Evolutionary conservation across 2,888 invertebrate species (phyloP).

Genomic region (Entomobrya multifasciata): DNA sequence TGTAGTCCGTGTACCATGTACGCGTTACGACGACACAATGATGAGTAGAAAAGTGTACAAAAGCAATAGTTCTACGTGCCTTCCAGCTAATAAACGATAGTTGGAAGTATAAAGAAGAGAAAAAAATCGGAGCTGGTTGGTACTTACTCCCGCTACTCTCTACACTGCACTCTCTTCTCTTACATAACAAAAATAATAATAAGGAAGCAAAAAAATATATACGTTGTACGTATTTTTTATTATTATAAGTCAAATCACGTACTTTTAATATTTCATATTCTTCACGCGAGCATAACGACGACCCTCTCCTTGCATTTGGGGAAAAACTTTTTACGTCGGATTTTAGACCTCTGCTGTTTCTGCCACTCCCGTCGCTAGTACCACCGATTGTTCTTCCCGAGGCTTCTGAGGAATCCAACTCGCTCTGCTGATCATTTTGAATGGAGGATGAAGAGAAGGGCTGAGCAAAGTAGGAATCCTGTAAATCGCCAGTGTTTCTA

Average conservation of each 20-base stretch:
- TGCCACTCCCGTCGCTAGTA: not conserved
- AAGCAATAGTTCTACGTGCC: slow-evolving; percentile 23
- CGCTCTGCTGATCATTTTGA: slow-evolving; percentile 55
- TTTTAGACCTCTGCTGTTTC: slow-evolving; percentile 52
- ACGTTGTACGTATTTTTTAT: slow-evolving; percentile 15
- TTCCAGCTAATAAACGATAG: slow-evolving; percentile 33
- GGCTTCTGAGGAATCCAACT: slow-evolving; percentile 12
- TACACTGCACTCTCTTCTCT: not conserved
- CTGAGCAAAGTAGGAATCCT: slow-evolving; percentile 21
- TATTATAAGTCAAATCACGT: slow-evolving; percentile 76
- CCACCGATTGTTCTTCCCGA: slow-evolving; percentile 12
- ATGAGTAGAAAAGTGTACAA: slow-evolving; percentile 10
- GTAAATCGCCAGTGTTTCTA: slow-evolving; percentile 21
- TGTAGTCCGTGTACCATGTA: slow-evolving; percentile 1
- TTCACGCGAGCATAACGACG: slow-evolving; percentile 83
- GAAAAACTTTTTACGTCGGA: slow-evolving; percentile 67
- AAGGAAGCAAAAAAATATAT: slow-evolving; percentile 16
- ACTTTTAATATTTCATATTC: slow-evolving; percentile 88
- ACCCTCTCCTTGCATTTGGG: slow-evolving; percentile 66
- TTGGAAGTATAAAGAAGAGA: not conserved
- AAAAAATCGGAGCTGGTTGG: not conserved
- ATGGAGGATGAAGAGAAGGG: slow-evolving; percentile 37
- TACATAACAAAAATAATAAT: slow-evolving; percentile 19
- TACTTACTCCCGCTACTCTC: not conserved
- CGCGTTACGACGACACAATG: not conserved